Base-by-base conservation (phyloP, 2,113 vertebrate species). In the Gymnogyps californianus region DNA sequence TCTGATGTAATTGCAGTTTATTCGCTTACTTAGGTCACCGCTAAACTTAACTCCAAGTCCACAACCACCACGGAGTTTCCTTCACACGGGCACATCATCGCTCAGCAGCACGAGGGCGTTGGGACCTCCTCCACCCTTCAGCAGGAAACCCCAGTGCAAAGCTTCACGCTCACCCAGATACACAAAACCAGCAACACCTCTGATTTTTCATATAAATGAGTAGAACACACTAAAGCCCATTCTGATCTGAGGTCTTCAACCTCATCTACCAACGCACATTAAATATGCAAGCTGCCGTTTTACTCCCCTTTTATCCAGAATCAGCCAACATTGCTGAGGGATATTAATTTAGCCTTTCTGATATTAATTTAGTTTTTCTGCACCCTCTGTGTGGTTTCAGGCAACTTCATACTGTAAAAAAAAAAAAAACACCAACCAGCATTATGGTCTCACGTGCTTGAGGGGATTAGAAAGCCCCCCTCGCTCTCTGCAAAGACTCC, bases 101-200 rank as follows among this genome's bases (percentile, higher is more conserved):
- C 52, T 66, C 51, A 87, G 52, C 55, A 78, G 44, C 16, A n/a
- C 2, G 4, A 65, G 42, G 32, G 25, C 36, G 24, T 18, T 11
- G 46, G 31, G 49, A 54, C 29, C 16, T 70, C 58, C 59, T 52
- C 55, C 36, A 49, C 3, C 16, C 82, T 51, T 71, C 72, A 64
- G 62, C 16, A 40, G 59, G 79, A 64, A 91, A 28, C 8, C 46
- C 52, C 52, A n/a, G 38, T 5, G 12, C 38, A 44, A 62, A 75
- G 14, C 51, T 7, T 54, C 64, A 62, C 0, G 0, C 12, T 57
- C 11, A 40, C 7, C 29, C 28, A 6, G 11, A 49, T 7, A 81
- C 24, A 28, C 17, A 64, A 74, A 83, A 21, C 22, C 64, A 83
- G 51, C 38, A 61, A 10, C 34, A 49, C 4, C 28, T 52, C 61